Conservation (phyloP, 2,888 invertebrate species). For the Diplazon laetatorius region DNA sequence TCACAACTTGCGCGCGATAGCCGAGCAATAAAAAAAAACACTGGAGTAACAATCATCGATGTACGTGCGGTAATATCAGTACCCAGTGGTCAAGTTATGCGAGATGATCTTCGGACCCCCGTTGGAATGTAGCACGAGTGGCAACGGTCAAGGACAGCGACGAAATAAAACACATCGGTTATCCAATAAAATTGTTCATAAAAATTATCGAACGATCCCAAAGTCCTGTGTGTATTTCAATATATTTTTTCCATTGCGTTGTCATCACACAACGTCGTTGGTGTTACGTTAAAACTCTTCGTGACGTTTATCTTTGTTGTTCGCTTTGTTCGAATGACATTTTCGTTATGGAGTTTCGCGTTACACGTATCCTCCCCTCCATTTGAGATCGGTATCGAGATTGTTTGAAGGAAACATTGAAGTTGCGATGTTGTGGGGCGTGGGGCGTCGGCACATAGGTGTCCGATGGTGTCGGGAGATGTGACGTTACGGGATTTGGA, state of each 20-base stretch:
- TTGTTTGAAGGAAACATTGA: conserved; percentile 30
- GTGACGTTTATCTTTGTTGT: neutral
- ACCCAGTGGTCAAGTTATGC: neutral
- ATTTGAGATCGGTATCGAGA: conserved; percentile 32
- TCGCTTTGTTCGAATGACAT: conserved; percentile 1
- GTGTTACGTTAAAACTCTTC: no score
- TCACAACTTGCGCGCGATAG: conserved; percentile 11
- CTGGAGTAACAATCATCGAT: neutral
- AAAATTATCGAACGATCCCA: conserved; percentile 78
- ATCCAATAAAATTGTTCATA: conserved; percentile 80
- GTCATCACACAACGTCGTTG: no score
- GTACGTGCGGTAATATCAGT: conserved; percentile 7
- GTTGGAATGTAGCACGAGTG: conserved; percentile 59
- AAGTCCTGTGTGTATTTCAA: conserved; percentile 78
- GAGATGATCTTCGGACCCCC: neutral
- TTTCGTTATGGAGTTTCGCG: conserved; percentile 41
- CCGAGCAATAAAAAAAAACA: neutral
- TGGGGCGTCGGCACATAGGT: no score
- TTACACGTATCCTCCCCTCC: conserved; percentile 40
- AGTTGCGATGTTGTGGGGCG: conserved; percentile 35
- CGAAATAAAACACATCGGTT: conserved; percentile 79
- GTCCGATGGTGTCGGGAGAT: conserved; percentile 41
- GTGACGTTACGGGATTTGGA: conserved; percentile 44
- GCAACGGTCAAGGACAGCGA: conserved; percentile 76
- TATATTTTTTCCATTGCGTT: conserved; percentile 75